A percentile compares a stretch with the other conserved stretches of the same genome.
phyloP scores from a whole-genome alignment of 2,113 vertebrate genomes.

The Anas platyrhynchos region DNA sequence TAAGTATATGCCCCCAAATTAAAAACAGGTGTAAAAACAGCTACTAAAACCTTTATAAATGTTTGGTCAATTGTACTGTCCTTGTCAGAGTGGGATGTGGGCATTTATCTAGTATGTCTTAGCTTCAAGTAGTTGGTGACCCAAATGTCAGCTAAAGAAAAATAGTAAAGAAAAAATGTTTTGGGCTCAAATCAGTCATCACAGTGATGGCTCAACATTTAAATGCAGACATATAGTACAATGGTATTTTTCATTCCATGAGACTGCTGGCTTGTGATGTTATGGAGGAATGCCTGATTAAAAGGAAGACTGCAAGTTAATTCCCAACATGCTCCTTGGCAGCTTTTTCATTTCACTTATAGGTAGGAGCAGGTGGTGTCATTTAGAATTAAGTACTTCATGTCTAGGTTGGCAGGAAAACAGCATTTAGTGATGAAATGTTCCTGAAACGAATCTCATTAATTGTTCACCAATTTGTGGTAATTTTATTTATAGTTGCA shows the following conservation, averaged over 20 bases:
- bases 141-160: background rate
- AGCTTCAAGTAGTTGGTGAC: background rate
- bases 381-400: slow-evolving; percentile 76
- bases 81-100: background rate
- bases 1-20: background rate
- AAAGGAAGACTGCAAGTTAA: slow-evolving; percentile 67
- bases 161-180: background rate
- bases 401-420: slow-evolving; percentile 71
- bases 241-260: slow-evolving; percentile 39
- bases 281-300: slow-evolving; percentile 60
- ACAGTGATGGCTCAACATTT: slow-evolving; percentile 8
- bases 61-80: background rate
- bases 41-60: background rate
- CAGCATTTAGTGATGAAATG: slow-evolving; percentile 58
- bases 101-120: background rate
- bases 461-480: slow-evolving; percentile 68
- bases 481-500: slow-evolving; percentile 68
- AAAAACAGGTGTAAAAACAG: background rate
- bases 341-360: slow-evolving; percentile 73
- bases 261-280: slow-evolving; percentile 34
- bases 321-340: slow-evolving; percentile 72
- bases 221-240: slow-evolving; percentile 19
- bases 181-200: background rate
- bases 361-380: slow-evolving; percentile 78
- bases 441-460: slow-evolving; percentile 63